Conservation (phyloP, 2,888 invertebrate genomes). For the Pachymerium ferrugineum region DNA sequence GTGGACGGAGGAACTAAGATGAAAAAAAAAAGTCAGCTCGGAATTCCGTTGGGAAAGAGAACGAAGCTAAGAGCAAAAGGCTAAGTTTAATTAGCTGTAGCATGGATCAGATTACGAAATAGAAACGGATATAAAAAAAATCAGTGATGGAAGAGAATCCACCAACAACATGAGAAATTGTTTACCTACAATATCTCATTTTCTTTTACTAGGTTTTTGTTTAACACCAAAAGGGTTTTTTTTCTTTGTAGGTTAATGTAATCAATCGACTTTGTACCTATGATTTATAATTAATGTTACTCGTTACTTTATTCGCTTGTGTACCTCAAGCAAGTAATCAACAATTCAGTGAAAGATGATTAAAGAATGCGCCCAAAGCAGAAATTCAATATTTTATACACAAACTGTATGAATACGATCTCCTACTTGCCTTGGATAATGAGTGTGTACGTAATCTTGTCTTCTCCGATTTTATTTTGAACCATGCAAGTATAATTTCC, state of each 20-base stretch:
- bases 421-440: constrained; percentile 65
- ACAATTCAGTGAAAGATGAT: neutral
- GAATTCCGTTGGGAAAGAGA: neutral
- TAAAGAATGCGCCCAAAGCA: neutral
- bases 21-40: neutral
- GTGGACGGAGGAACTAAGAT: constrained; percentile 42
- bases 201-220: too few relatives aligned
- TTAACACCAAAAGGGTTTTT: too few relatives aligned
- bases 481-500: constrained; percentile 92
- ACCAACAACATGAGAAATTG: too few relatives aligned
- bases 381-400: constrained; percentile 6
- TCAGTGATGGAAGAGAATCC: too few relatives aligned
- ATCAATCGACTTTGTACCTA: neutral
- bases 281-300: neutral
- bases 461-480: constrained; percentile 86
- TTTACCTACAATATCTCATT: too few relatives aligned
- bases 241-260: too few relatives aligned
- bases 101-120: neutral
- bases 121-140: too few relatives aligned
- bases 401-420: neutral
- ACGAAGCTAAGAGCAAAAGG: neutral
- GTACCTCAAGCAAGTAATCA: neutral
- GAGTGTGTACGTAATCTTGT: constrained; percentile 82
- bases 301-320: neutral
- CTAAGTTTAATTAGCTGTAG: neutral